Conservation (phyloP, 1,140 invertebrate genomes). For the Rhysida immarginata region DNA sequence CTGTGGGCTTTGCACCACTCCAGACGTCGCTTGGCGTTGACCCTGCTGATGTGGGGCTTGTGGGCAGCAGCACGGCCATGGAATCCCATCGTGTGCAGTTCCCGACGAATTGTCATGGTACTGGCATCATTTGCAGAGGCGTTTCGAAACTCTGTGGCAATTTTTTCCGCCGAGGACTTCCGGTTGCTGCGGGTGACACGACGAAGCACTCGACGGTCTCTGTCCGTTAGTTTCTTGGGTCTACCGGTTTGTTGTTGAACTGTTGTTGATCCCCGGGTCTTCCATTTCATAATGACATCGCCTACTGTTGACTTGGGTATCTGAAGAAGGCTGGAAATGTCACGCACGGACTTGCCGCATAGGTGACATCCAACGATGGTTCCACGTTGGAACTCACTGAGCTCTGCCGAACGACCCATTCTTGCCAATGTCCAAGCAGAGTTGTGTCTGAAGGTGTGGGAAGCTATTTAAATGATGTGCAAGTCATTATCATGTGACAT, state of each 20-base stretch:
- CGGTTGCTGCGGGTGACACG: background rate
- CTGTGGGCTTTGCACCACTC: no score
- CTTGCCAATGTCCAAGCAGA: no score
- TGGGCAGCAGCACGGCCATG: background rate
- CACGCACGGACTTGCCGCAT: background rate
- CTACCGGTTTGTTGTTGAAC: background rate
- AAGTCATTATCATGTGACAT: no score
- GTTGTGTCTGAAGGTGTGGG: no score
- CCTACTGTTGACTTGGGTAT: background rate
- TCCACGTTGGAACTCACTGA: background rate
- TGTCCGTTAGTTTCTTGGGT: background rate
- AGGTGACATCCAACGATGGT: background rate
- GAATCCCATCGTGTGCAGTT: background rate
- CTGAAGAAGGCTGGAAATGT: background rate
- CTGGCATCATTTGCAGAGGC: background rate
- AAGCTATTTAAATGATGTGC: no score
- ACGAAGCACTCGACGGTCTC: background rate
- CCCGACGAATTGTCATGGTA: background rate
- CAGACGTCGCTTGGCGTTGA: background rate
- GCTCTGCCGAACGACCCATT: background rate
- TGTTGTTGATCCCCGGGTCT: background rate
- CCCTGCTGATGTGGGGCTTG: slow-evolving; percentile 1
- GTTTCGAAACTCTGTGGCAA: background rate
- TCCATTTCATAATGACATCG: slow-evolving; percentile 1
- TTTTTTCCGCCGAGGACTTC: background rate